Evolutionary conservation across 2,113 vertebrate species (phyloP).

Genomic region (Monarcha castaneiventris): DNA sequence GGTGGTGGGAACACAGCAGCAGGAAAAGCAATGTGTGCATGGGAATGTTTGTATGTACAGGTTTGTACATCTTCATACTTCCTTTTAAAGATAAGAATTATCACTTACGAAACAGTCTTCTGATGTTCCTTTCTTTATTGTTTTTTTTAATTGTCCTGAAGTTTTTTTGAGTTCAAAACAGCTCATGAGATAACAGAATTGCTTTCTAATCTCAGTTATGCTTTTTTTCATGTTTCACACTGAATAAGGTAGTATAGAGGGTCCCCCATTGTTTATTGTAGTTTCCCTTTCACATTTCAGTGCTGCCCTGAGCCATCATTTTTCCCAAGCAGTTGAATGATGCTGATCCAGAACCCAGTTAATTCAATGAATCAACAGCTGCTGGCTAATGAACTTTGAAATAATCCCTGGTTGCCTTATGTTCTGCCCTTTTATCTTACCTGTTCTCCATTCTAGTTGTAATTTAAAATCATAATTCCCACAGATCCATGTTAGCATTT

Average conservation of each 20-base stretch:
- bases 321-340: background rate
- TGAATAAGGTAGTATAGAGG: background rate
- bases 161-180: background rate
- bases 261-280: background rate
- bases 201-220: background rate
- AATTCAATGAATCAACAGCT: background rate
- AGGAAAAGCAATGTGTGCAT: background rate
- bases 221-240: background rate
- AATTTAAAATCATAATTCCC: background rate
- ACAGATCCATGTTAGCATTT: background rate
- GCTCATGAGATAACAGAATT: background rate
- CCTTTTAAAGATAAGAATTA: background rate
- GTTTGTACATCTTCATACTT: background rate
- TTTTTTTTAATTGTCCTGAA: background rate
- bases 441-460: background rate
- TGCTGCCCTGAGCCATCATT: background rate
- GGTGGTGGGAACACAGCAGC: background rate
- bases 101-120: background rate
- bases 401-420: background rate
- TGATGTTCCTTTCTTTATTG: background rate
- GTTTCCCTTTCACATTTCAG: background rate
- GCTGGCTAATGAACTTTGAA: background rate
- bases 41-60: background rate
- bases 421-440: background rate
- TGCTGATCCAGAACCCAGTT: background rate